Conservation (phyloP, 2,888 invertebrate genomes). For the Spialia ferax region DNA sequence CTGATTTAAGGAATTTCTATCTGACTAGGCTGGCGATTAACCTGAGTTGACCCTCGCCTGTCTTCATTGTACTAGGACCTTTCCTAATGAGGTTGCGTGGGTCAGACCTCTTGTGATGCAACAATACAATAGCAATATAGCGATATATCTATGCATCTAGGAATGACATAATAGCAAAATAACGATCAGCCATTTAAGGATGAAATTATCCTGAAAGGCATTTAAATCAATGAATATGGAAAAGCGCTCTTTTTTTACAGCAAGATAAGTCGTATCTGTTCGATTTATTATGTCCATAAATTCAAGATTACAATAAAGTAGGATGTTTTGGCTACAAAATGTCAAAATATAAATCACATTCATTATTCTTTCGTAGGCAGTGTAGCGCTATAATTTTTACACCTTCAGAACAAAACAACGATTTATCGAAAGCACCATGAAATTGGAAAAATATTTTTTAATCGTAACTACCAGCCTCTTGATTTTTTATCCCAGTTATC, state of each 20-base stretch:
- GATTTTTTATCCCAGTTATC: conserved; percentile 44
- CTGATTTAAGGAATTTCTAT: conserved; percentile 17
- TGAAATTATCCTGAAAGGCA: conserved; percentile 3
- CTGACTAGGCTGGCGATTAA: conserved; percentile 27
- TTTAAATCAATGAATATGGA: conserved; percentile 13
- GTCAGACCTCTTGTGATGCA: conserved; percentile 31
- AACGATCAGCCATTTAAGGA: conserved; percentile 13
- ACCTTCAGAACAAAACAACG: conserved; percentile 72
- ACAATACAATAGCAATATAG: conserved; percentile 14
- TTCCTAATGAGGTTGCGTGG: conserved; percentile 40
- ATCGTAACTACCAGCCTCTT: conserved; percentile 44
- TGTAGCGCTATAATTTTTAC: conserved; percentile 70
- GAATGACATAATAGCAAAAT: neutral
- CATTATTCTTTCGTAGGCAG: conserved; percentile 62
- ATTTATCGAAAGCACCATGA: conserved; percentile 69
- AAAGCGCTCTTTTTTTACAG: conserved; percentile 17
- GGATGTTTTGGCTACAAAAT: conserved; percentile 75
- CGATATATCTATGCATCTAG: neutral
- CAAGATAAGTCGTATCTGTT: conserved; percentile 51
- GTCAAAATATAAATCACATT: conserved; percentile 77
- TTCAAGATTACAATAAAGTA: conserved; percentile 69
- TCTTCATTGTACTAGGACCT: conserved; percentile 24
- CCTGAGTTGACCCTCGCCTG: conserved; percentile 28
- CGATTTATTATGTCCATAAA: conserved; percentile 75
- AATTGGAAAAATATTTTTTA: conserved; percentile 51